Evolutionary conservation across 2,888 invertebrate species (phyloP), one percentile per base, ranked within the genome.

Genomic region (Pecten maximus): DNA sequence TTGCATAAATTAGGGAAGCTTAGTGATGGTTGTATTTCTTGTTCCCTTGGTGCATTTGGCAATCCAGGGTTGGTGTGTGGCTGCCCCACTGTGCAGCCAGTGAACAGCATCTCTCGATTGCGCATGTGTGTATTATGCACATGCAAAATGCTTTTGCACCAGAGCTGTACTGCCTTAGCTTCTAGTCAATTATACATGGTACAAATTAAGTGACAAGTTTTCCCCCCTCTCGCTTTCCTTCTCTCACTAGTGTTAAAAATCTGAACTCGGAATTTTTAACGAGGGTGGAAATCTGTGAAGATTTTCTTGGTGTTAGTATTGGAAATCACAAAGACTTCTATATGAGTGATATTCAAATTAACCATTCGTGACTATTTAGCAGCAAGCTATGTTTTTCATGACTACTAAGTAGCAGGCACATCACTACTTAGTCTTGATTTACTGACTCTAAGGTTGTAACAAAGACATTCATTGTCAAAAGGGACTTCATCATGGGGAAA

Each of bases 61-160:
- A 74, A 74, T 74, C 10, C 74, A 74, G 74, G 74, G 74, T 74
- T 74, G 28, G 74, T 74, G 74, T 28, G 74, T 35, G n/a, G 74
- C 54, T 74, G 74, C 74, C 74, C 74, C 74, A 74, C 12, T 74
- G 74, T 74, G 74, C 74, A 74, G 74, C 74, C 35, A 12, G 74
- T 74, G 74, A 74, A 74, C 74, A 74, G 74, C 74, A 10, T 28
- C 10, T 12, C 74, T 35, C 74, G 35, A 35, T 74, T 74, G 74
- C 74, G 74, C 74, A 74, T 74, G 74, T 74, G 74, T 74, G 74
- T 74, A 74, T 74, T 74, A 74, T 74, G 74, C 74, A 74, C 74
- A 74, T 74, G 74, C 74, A 74, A 74, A 74, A 74, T 74, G 74
- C 74, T 74, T 74, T 74, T 74, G 74, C 74, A 74, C 74, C 74